These are phyloP conservation scores for Drosophila elegans DNA, from an alignment of 1,140 invertebrate species.

Conservation along the genomic window DNA sequence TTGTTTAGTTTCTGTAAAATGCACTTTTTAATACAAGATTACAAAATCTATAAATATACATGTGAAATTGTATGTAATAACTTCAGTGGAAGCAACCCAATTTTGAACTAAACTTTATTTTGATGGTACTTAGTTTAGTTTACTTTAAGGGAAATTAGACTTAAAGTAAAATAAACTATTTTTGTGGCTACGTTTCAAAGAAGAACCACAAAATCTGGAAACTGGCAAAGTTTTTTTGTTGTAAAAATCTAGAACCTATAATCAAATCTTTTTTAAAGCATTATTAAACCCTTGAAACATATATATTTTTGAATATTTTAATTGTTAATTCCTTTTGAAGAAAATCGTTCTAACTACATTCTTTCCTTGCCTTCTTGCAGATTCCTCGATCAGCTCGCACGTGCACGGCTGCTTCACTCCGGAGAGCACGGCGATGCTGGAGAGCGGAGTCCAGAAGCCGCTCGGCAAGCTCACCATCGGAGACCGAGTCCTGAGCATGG, in stretches of 20 bases:
- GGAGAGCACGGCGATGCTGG: constrained; percentile 87
- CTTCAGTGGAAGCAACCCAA: not conserved
- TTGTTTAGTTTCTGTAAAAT: not conserved
- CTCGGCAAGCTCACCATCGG: constrained; percentile 91
- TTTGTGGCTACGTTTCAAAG: too few species aligned
- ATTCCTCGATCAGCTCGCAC: constrained; percentile 93
- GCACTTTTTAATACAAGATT: not conserved
- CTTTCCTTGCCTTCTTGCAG: constrained; percentile 87
- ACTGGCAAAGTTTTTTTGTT: too few species aligned
- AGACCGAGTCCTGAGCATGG: constrained; percentile 92
- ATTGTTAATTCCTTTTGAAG: not conserved
- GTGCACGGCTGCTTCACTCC: constrained; percentile 93
- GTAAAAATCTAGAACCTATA: too few species aligned
- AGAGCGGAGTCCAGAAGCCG: constrained; percentile 86
- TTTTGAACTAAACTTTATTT: too few species aligned
- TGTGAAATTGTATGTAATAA: too few species aligned
- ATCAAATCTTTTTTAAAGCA: too few species aligned
- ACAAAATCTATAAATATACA: not conserved
- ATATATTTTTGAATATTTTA: not conserved
- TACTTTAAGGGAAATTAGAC: too few species aligned
- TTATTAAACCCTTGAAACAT: too few species aligned
- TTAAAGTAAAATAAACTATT: not conserved
- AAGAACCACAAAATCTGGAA: too few species aligned
- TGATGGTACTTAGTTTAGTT: too few species aligned
- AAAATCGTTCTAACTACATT: constrained; percentile 1